phyloP scores from a whole-genome alignment of 2,888 invertebrate genomes.

The Stenichneumon culpator region DNA sequence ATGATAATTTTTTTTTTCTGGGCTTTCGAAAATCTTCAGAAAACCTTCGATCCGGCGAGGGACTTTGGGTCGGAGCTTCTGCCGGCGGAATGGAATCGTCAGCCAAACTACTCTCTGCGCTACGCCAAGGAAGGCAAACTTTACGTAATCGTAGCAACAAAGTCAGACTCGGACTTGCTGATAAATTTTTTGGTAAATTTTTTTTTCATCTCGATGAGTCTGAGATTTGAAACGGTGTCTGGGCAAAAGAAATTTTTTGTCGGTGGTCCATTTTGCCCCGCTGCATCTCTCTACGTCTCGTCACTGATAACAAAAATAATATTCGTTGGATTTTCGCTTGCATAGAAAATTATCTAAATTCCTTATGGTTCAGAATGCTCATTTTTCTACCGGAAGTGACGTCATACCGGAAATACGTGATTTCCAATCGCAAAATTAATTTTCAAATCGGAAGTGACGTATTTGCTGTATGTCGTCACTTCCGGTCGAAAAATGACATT shows the following conservation, averaged over 20 bases:
- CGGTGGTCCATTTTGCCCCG: neutral
- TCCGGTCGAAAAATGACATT: too few species aligned
- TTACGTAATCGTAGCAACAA: slow-evolving; percentile 89
- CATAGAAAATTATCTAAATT: neutral
- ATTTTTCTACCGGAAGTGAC: too few species aligned
- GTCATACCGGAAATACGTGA: too few species aligned
- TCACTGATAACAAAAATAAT: too few species aligned
- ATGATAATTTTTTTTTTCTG: neutral
- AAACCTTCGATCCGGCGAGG: slow-evolving; percentile 86
- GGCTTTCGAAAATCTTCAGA: slow-evolving; percentile 84
- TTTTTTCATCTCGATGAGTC: neutral
- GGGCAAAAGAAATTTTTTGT: too few species aligned
- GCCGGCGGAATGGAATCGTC: slow-evolving; percentile 91
- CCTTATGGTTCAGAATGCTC: too few species aligned
- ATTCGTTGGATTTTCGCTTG: too few species aligned
- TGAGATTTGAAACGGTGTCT: too few species aligned
- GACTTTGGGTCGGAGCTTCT: slow-evolving; percentile 90
- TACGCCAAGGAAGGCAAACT: slow-evolving; percentile 90
- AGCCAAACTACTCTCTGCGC: slow-evolving; percentile 90
- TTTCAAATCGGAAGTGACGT: too few species aligned
- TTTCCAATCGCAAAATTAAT: too few species aligned
- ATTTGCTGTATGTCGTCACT: too few species aligned
- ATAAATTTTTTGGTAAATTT: slow-evolving; percentile 88
- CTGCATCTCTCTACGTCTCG: too few species aligned
- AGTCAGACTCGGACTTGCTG: slow-evolving; percentile 88